A percentile compares a stretch with the other conserved stretches of the same genome.
Evolutionary conservation across 2,113 vertebrate species (phyloP).

Genomic region (Periophthalmodon schlosseri): DNA sequence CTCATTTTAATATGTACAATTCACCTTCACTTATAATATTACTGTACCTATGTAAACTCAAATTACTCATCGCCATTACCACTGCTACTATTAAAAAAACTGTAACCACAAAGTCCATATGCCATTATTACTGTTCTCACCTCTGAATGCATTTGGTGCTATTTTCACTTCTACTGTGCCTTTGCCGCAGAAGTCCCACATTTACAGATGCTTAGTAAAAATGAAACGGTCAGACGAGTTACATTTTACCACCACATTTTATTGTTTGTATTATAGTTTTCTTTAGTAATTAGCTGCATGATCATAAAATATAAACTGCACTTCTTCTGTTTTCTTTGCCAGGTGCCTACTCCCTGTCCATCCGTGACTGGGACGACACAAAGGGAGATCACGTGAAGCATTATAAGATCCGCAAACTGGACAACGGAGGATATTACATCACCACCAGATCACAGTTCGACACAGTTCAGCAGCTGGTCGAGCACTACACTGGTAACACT

Average conservation of each 20-base stretch:
- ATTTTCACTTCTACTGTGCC: not conserved
- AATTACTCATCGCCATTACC: too few relatives aligned
- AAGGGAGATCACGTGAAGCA: conserved; percentile 96
- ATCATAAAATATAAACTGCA: not conserved
- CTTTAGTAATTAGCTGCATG: not conserved
- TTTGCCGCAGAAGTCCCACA: not conserved
- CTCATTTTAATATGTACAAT: not conserved
- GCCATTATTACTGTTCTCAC: too few relatives aligned
- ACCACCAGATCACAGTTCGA: conserved; percentile 93
- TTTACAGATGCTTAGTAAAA: too few relatives aligned
- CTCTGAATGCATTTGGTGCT: too few relatives aligned
- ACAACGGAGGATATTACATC: conserved; percentile 96
- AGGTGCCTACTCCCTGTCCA: conserved; percentile 96
- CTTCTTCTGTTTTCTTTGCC: not conserved
- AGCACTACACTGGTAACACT: conserved; percentile 88
- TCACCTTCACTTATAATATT: too few relatives aligned
- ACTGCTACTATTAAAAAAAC: too few relatives aligned
- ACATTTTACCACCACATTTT: too few relatives aligned
- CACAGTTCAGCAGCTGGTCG: conserved; percentile 87
- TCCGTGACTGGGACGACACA: conserved; percentile 91
- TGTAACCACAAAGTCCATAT: too few relatives aligned
- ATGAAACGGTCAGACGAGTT: too few relatives aligned
- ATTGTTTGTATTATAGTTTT: not conserved
- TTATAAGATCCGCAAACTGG: conserved; percentile 98
- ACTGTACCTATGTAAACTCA: too few relatives aligned